These are phyloP conservation scores for Enteromius afrohamiltoni DNA, from an alignment of 2,797 vertebrate species.

Conservation along the genomic window DNA sequence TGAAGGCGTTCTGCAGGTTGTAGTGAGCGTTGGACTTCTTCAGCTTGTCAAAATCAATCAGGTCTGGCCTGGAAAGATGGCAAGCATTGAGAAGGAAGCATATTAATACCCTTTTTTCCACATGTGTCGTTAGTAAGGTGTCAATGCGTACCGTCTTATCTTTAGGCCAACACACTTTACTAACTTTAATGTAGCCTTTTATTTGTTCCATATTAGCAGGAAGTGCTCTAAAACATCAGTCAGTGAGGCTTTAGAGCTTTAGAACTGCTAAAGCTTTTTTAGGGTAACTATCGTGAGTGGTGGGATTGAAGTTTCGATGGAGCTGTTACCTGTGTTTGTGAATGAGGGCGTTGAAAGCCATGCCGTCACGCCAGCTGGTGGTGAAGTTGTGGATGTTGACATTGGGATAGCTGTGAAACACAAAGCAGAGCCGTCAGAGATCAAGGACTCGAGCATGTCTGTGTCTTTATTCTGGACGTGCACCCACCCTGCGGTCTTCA, in stretches of 20 bases:
- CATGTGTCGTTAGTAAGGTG: no score
- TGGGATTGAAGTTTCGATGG: no score
- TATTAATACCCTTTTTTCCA: no score
- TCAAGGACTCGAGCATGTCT: background rate
- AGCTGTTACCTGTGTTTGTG: constrained; percentile 63
- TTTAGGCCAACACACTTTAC: no score
- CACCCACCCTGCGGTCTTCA: constrained; percentile 96
- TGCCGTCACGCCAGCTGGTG: constrained; percentile 89
- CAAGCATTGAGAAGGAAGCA: background rate
- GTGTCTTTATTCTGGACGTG: background rate
- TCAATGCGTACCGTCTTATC: no score
- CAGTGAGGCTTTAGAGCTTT: no score
- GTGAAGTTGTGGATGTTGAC: constrained; percentile 92
- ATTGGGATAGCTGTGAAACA: constrained; percentile 81
- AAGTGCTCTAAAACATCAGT: no score
- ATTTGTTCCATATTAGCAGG: no score
- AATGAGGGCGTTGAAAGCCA: constrained; percentile 84
- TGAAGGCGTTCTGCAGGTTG: constrained; percentile 97
- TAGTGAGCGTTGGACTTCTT: constrained; percentile 98
- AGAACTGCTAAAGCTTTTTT: no score
- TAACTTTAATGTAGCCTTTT: no score
- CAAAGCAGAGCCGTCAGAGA: background rate
- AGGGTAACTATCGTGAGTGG: no score
- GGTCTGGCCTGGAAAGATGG: constrained; percentile 82
- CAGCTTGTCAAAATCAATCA: constrained; percentile 97